phyloP scores from a whole-genome alignment of 2,888 invertebrate genomes.

The Leucophora obtusa region DNA sequence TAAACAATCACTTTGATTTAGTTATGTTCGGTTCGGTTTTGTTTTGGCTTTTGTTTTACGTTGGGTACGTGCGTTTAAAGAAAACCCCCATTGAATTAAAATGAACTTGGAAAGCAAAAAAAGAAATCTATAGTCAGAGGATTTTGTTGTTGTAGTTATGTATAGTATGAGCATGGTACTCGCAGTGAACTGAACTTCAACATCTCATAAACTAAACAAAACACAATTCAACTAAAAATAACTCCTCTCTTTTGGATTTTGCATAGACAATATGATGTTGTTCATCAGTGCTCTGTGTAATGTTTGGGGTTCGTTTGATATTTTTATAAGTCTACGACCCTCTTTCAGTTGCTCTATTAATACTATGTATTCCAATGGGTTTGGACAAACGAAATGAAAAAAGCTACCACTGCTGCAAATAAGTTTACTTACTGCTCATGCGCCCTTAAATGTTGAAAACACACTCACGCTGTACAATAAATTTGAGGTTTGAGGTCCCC shows the following conservation, averaged over 20 bases:
- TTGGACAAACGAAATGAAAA: constrained; percentile 25
- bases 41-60: constrained; percentile 51
- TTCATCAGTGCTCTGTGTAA: background rate
- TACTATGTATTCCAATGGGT: constrained; percentile 10
- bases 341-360: constrained; percentile 39
- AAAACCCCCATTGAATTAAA: constrained; percentile 52
- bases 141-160: constrained; percentile 14
- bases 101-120: constrained; percentile 57
- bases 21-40: constrained; percentile 14
- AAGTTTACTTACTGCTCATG: constrained; percentile 52
- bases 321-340: constrained; percentile 46
- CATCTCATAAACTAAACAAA: constrained; percentile 26
- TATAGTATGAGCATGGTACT: constrained; percentile 34
- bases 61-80: constrained; percentile 46
- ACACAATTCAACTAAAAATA: background rate
- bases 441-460: constrained; percentile 54
- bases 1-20: constrained; percentile 26
- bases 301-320: constrained; percentile 36
- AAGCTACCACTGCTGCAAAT: constrained; percentile 52
- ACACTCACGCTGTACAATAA: background rate
- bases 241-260: constrained; percentile 28
- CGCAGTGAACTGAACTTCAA: constrained; percentile 47
- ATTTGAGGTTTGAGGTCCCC: constrained; percentile 42
- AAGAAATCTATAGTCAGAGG: constrained; percentile 21
- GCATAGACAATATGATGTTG: background rate